These are phyloP conservation scores for Periplaneta americana DNA, from an alignment of 1,140 invertebrate species.

Conservation along the genomic window DNA sequence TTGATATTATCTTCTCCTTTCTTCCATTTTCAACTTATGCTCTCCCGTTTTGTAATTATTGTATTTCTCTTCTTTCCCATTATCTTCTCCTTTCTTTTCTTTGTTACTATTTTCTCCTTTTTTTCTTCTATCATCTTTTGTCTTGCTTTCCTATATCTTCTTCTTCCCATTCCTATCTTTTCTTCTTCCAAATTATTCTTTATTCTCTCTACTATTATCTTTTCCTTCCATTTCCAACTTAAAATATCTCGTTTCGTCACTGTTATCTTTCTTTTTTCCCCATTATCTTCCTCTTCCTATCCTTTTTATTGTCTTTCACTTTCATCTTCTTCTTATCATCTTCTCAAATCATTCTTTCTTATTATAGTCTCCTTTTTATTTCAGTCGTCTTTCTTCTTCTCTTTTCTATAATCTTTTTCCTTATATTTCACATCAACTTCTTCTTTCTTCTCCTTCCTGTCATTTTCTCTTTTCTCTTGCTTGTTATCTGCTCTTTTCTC, in stretches of 20 bases:
- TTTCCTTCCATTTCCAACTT: neutral
- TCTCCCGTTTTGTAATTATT: too few species aligned
- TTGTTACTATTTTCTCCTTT: too few species aligned
- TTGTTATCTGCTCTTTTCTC: neutral
- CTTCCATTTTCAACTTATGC: too few species aligned
- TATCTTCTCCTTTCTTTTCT: too few species aligned
- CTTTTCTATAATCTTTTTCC: neutral
- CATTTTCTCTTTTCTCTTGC: neutral
- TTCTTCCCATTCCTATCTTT: neutral
- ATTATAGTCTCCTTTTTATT: neutral
- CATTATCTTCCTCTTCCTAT: neutral
- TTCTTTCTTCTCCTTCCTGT: neutral
- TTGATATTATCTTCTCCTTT: too few species aligned
- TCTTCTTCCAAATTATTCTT: neutral
- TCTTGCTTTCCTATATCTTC: too few species aligned
- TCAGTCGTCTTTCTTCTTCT: neutral
- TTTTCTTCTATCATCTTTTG: too few species aligned
- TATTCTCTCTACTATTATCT: neutral
- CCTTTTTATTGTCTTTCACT: neutral
- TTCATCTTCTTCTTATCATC: neutral
- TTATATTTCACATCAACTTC: neutral
- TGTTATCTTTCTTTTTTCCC: neutral
- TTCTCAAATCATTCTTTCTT: neutral
- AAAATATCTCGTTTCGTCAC: neutral
- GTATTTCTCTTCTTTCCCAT: too few species aligned